Conservation (phyloP, 2,113 vertebrate genomes). For the Cottus gobio region DNA sequence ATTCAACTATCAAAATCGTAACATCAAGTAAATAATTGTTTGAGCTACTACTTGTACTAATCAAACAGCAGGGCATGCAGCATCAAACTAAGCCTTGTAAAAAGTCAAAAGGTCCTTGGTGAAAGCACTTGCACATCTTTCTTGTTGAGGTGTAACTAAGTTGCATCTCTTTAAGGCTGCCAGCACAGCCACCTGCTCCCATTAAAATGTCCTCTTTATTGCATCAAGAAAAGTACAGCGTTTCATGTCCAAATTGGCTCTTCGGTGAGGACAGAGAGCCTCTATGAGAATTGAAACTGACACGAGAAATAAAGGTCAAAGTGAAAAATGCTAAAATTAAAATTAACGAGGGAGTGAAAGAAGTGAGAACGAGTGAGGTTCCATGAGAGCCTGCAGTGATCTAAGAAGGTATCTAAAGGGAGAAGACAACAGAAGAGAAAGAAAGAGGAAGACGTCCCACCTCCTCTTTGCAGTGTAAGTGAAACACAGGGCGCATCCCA, state of each 20-base stretch:
- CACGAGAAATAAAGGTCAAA: not conserved
- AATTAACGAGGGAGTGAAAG: not conserved
- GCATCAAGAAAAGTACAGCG: not conserved
- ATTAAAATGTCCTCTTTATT: not conserved
- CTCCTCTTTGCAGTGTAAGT: not conserved
- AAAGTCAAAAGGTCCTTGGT: not conserved
- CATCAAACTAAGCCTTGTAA: not conserved
- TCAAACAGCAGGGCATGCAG: not conserved
- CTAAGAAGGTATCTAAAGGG: not conserved
- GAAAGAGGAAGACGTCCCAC: constrained; percentile 1
- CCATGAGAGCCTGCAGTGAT: not conserved
- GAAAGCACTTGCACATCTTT: not conserved
- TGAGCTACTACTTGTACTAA: not conserved
- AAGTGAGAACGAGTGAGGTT: not conserved
- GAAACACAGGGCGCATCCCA: not conserved
- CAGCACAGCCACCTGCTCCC: not conserved
- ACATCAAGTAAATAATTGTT: not conserved
- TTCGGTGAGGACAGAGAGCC: not conserved
- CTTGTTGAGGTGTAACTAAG: not conserved
- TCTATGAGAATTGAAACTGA: not conserved
- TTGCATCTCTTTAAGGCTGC: not conserved
- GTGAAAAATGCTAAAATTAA: not conserved
- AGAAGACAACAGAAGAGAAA: not conserved
- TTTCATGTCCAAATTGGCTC: constrained; percentile 3
- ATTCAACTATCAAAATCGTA: not conserved